A percentile compares a stretch with the other conserved stretches of the same genome.
Conservation (phyloP, 2,797 vertebrate species). For the Enteromius paludinosus region DNA sequence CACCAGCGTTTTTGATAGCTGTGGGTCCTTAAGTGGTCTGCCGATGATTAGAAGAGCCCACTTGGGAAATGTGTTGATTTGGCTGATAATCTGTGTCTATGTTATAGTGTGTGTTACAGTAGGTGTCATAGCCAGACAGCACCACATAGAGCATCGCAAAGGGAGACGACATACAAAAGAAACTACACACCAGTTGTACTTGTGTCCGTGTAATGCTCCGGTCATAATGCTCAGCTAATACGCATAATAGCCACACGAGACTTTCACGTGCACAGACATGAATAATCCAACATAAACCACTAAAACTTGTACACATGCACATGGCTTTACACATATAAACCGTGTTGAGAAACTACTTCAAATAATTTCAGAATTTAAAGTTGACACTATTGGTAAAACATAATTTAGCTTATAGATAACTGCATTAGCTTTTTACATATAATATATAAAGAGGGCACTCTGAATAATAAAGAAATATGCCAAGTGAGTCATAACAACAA, state of each 20-base stretch:
- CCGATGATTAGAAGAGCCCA: conserved; percentile 40
- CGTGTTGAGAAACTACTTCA: neutral
- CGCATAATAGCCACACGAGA: neutral
- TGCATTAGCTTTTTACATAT: neutral
- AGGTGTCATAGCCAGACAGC: neutral
- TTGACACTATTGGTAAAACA: neutral
- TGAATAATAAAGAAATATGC: neutral
- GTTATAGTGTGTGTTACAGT: conserved; percentile 20
- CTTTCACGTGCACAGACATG: neutral
- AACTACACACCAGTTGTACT: neutral
- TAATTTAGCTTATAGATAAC: neutral
- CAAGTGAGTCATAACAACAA: too few relatives aligned
- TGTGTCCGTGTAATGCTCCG: neutral
- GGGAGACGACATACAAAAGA: neutral
- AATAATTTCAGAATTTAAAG: neutral
- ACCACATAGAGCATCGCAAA: neutral
- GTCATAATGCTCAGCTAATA: neutral
- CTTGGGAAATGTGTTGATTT: conserved; percentile 52
- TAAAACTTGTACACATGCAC: neutral
- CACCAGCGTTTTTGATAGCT: conserved; percentile 16
- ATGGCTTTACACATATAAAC: neutral
- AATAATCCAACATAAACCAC: neutral
- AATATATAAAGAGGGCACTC: neutral
- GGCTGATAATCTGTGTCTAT: conserved; percentile 43
- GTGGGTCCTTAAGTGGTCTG: conserved; percentile 46